phyloP scores from a whole-genome alignment of 1,140 invertebrate species.

The Scaptomyza montana region DNA sequence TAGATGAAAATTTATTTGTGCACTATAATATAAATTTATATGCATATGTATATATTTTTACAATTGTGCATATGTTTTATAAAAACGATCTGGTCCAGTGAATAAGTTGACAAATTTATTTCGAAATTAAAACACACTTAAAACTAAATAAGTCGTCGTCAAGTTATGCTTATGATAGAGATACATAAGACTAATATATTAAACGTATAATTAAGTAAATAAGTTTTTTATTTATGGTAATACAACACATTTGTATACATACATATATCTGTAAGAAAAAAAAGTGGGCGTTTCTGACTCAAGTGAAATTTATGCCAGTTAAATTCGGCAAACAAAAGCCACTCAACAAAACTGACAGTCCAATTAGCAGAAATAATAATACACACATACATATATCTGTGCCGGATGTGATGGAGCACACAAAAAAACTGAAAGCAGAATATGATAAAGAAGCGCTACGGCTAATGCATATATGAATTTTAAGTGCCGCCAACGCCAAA shows the following conservation, averaged over 20 bases:
- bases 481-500: conserved; percentile 59
- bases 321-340: conserved; percentile 63
- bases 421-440: conserved; percentile 28
- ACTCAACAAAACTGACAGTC: conserved; percentile 69
- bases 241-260: conserved; percentile 2
- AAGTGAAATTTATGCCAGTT: conserved; percentile 77
- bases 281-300: conserved; percentile 52
- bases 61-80: no score
- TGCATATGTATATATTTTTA: no score
- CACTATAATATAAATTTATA: no score
- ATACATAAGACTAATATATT: not conserved
- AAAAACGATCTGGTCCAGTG: not conserved
- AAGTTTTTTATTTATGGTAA: conserved; percentile 27
- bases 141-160: conserved; percentile 6
- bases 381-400: conserved; percentile 49
- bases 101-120: conserved; percentile 11
- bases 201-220: conserved; percentile 4
- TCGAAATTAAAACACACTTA: not conserved
- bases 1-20: conserved; percentile 45
- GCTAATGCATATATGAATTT: conserved; percentile 60
- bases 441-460: conserved; percentile 18
- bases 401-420: conserved; percentile 72
- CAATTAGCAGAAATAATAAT: conserved; percentile 75
- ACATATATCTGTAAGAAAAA: no score
- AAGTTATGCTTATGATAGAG: not conserved